A percentile compares a stretch with the other conserved stretches of the same genome.
Conservation (phyloP, 2,797 vertebrate genomes). For the Caiman crocodilus region DNA sequence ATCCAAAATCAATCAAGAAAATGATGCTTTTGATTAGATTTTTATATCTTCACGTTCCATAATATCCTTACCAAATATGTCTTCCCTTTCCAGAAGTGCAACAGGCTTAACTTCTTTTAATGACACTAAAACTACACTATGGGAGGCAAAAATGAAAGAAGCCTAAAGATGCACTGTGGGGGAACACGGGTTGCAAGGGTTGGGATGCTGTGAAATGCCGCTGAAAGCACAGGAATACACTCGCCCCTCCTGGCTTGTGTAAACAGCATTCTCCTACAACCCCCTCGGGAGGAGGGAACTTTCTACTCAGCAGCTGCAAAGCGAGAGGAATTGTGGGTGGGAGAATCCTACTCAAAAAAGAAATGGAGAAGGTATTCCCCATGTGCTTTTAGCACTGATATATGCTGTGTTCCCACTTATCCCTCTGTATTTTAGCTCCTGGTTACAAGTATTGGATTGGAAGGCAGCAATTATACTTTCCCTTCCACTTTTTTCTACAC, state of each 20-base stretch:
- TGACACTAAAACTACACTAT: slow-evolving; percentile 13
- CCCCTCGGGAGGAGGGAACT: neutral
- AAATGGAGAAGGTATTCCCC: neutral
- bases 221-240: neutral
- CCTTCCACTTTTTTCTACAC: neutral
- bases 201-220: neutral
- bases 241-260: neutral
- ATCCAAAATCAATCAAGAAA: slow-evolving; percentile 47
- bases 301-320: neutral
- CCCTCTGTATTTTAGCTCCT: neutral
- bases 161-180: neutral
- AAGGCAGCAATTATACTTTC: neutral
- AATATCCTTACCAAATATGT: slow-evolving; percentile 20
- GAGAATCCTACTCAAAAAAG: neutral
- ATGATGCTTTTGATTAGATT: slow-evolving; percentile 17
- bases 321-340: neutral
- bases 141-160: slow-evolving; percentile 41
- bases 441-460: neutral
- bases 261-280: neutral
- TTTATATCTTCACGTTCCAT: slow-evolving; percentile 39
- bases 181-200: neutral
- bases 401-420: neutral
- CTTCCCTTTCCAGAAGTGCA: slow-evolving; percentile 8
- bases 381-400: neutral
- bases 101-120: slow-evolving; percentile 21